A percentile compares a stretch with the other conserved stretches of the same genome.
Evolutionary conservation across 1,140 invertebrate genomes (phyloP).

Genomic region (Octopus sinensis): DNA sequence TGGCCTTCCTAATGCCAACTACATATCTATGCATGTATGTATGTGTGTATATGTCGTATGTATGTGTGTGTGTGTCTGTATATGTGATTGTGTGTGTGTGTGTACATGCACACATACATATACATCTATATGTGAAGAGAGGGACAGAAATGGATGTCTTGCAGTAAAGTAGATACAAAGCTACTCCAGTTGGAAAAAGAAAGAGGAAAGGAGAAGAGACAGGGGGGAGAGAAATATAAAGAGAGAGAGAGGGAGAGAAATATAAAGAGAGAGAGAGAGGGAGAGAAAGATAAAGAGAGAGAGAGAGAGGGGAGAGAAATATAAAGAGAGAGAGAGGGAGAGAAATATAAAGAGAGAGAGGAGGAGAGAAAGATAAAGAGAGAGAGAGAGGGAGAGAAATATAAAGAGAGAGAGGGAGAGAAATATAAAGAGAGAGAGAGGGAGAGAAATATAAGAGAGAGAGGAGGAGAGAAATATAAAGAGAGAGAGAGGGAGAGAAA

Average conservation of each 20-base stretch:
- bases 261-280: neutral
- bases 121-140: no score
- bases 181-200: neutral
- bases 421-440: neutral
- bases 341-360: neutral
- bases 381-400: neutral
- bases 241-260: neutral
- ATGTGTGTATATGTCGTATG: no score
- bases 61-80: no score
- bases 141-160: no score
- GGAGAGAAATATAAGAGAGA: neutral
- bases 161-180: no score
- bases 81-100: no score
- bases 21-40: no score
- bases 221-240: neutral
- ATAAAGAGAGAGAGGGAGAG: neutral
- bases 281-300: neutral
- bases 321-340: neutral
- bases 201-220: neutral
- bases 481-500: neutral
- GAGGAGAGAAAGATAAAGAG: neutral
- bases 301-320: neutral
- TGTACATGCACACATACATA: no score
- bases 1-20: no score
- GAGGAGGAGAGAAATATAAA: neutral